A percentile compares a stretch with the other conserved stretches of the same genome.
Conservation (phyloP, 2,797 vertebrate species). For the Trachops cirrhosus region DNA sequence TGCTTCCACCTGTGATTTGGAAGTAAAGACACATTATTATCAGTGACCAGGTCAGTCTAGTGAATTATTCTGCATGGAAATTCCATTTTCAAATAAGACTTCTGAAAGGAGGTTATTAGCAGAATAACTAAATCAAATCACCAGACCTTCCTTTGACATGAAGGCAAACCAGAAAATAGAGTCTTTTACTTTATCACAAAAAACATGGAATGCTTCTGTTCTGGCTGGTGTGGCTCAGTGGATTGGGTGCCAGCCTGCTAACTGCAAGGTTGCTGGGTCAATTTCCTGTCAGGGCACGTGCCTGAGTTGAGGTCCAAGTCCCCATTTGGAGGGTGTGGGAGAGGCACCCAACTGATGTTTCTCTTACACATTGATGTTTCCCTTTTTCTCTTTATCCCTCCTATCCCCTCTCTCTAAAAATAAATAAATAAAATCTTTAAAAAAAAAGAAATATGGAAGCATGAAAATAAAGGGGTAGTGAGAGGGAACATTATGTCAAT, state of each 20-base stretch:
- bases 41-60: background rate
- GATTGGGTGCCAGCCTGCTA: too few relatives aligned
- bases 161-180: background rate
- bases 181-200: background rate
- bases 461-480: background rate
- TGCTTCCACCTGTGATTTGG: background rate
- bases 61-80: background rate
- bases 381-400: too few relatives aligned
- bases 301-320: too few relatives aligned
- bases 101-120: background rate
- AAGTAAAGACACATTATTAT: slow-evolving; percentile 1
- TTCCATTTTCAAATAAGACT: slow-evolving; percentile 9
- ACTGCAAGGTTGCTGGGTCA: too few relatives aligned
- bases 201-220: background rate
- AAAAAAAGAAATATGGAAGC: background rate
- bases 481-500: background rate
- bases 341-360: too few relatives aligned
- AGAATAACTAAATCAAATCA: background rate
- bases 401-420: background rate
- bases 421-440: background rate
- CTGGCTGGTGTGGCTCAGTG: too few relatives aligned
- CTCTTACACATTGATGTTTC: too few relatives aligned
- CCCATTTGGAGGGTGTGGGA: too few relatives aligned
- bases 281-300: too few relatives aligned
- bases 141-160: background rate